Evolutionary conservation across 2,797 vertebrate species (phyloP).

Genomic region (Takifugu ocellatus): DNA sequence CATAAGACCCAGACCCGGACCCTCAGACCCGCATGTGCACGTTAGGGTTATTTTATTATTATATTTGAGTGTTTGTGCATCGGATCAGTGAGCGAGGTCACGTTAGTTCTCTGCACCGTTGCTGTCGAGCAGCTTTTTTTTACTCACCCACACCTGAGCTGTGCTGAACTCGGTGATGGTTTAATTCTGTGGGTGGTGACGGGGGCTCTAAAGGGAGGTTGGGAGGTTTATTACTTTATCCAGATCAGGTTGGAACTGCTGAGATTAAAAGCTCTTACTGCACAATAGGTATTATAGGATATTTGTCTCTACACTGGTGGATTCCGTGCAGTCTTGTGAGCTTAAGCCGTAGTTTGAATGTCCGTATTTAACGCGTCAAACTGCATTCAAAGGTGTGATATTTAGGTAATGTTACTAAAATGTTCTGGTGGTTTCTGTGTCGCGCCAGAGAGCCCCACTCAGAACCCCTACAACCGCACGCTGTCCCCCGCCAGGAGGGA

Average conservation of each 20-base stretch:
- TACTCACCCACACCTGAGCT: constrained; percentile 54
- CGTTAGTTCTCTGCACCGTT: no score
- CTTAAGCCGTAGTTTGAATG: no score
- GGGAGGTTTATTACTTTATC: constrained; percentile 8
- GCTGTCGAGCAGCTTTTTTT: constrained; percentile 27
- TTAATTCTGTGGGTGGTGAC: constrained; percentile 53
- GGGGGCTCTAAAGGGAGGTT: constrained; percentile 1
- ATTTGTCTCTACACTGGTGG: constrained; percentile 13
- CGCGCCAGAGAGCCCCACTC: constrained; percentile 71
- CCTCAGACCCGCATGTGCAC: no score
- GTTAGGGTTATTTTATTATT: no score
- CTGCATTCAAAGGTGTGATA: no score
- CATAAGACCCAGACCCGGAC: no score
- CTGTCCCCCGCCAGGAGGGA: constrained; percentile 69
- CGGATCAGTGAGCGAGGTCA: no score
- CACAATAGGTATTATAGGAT: constrained; percentile 27
- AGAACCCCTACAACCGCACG: constrained; percentile 71
- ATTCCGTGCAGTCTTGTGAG: constrained; percentile 6
- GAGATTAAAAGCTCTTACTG: constrained; percentile 44
- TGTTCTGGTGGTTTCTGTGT: not conserved
- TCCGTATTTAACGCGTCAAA: no score
- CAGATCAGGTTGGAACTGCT: constrained; percentile 8
- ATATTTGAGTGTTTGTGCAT: no score
- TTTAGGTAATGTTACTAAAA: not conserved
- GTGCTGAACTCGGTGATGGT: constrained; percentile 33